phyloP scores from a whole-genome alignment of 2,113 vertebrate species.

The Cephalopterus ornatus region DNA sequence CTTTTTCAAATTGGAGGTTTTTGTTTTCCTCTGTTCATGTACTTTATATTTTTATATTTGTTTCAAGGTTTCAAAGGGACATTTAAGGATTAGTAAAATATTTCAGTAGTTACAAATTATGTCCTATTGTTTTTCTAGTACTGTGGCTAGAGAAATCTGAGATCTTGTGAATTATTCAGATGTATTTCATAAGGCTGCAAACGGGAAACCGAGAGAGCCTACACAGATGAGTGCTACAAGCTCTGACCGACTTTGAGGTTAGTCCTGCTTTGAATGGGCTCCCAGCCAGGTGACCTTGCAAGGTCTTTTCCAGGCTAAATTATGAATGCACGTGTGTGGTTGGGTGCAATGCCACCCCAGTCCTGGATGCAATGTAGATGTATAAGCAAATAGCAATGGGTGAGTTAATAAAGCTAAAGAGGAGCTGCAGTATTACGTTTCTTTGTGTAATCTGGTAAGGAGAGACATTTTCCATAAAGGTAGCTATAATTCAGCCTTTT shows the following conservation, averaged over 20 bases:
- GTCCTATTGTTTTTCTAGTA: neutral
- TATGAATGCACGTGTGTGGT: neutral
- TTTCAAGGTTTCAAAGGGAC: neutral
- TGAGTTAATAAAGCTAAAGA: neutral
- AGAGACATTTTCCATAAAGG: neutral
- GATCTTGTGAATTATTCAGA: slow-evolving; percentile 40
- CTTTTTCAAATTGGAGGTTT: neutral
- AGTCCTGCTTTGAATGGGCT: slow-evolving; percentile 2
- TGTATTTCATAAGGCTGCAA: neutral
- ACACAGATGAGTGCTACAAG: neutral
- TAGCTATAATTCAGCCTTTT: neutral
- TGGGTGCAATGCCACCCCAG: neutral
- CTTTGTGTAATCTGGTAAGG: neutral
- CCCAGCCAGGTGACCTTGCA: slow-evolving; percentile 8
- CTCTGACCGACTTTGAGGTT: neutral
- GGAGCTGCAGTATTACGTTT: neutral
- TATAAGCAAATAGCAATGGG: neutral
- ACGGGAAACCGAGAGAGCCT: neutral
- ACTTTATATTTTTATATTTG: neutral
- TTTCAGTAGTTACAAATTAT: neutral
- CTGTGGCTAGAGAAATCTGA: neutral
- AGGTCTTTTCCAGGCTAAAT: slow-evolving; percentile 28
- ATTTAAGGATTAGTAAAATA: neutral
- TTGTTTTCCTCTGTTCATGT: neutral
- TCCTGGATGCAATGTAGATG: neutral